A percentile compares a stretch with the other conserved stretches of the same genome.
phyloP scores from a whole-genome alignment of 23 tunicate species.

The Pegea sp. region DNA sequence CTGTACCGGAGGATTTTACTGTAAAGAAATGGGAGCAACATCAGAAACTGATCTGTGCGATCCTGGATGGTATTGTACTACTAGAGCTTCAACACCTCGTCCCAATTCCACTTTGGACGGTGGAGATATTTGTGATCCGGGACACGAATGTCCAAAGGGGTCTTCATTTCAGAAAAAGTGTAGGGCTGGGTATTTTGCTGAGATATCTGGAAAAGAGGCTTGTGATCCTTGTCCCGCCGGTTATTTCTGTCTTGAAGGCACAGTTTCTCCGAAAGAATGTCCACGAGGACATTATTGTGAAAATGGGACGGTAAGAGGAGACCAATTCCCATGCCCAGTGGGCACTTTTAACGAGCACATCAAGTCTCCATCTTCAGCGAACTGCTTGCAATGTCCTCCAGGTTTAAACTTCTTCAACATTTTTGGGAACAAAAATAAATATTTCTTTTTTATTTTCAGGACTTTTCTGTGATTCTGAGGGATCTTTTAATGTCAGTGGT shows the following conservation, averaged over 20 bases:
- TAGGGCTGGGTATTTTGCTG: constrained; percentile 35
- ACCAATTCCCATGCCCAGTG: constrained; percentile 6
- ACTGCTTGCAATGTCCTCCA: constrained; percentile 27
- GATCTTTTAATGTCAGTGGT: constrained; percentile 13
- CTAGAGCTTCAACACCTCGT: constrained; percentile 23
- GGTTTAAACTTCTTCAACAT: too few relatives aligned
- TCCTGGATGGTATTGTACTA: constrained; percentile 70
- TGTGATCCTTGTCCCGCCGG: constrained; percentile 68
- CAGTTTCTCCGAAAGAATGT: constrained; percentile 17
- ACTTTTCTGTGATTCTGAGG: constrained; percentile 23
- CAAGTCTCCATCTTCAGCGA: constrained; percentile 1
- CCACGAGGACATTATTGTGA: constrained; percentile 53
- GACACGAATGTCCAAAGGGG: constrained; percentile 43
- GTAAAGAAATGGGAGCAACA: constrained; percentile 13
- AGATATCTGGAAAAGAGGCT: constrained; percentile 11
- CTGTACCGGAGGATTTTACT: constrained; percentile 58
- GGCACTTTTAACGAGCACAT: constrained; percentile 56
- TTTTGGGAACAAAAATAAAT: too few relatives aligned
- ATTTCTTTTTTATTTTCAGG: constrained; percentile 29
- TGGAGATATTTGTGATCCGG: constrained; percentile 66
- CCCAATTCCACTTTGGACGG: constrained; percentile 30
- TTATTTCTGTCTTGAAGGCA: constrained; percentile 22
- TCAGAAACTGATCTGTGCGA: constrained; percentile 14
- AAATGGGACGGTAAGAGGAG: constrained; percentile 13
- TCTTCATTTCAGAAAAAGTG: constrained; percentile 14